These are phyloP conservation scores for Nomada lathburiana DNA, from an alignment of 2,888 invertebrate genomes.

Conservation along the genomic window DNA sequence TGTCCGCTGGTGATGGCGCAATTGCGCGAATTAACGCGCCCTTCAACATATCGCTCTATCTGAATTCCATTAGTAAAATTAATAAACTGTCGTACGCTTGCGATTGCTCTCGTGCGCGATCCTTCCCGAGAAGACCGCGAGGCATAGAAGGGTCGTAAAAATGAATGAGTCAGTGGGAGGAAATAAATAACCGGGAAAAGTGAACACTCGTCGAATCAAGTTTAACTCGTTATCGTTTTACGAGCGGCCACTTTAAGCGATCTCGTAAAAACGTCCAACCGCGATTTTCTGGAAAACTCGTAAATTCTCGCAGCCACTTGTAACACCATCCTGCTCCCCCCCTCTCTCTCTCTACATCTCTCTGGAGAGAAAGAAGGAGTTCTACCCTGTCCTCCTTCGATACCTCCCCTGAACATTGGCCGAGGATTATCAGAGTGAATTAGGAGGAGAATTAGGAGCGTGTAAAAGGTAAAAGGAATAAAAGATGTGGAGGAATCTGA, in stretches of 20 bases:
- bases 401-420: slow-evolving; percentile 7
- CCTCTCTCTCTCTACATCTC: background rate
- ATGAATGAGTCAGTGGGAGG: background rate
- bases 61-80: no score
- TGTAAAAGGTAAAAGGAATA: background rate
- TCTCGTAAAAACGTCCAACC: slow-evolving; percentile 68
- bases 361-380: background rate
- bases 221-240: slow-evolving; percentile 65
- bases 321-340: slow-evolving; percentile 1
- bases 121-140: background rate
- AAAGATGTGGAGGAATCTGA: background rate
- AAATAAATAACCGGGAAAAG: background rate
- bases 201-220: slow-evolving; percentile 38
- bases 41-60: no score
- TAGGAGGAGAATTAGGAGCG: background rate
- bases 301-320: slow-evolving; percentile 72
- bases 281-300: slow-evolving; percentile 75
- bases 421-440: background rate
- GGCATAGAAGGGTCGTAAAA: background rate
- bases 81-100: no score
- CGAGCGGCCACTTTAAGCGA: slow-evolving; percentile 67
- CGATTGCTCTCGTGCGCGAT: background rate
- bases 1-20: no score
- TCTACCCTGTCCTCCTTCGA: background rate
- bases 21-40: no score